Evolutionary conservation across 1,140 invertebrate genomes (phyloP).

Genomic region (Oedothorax gibbosus): DNA sequence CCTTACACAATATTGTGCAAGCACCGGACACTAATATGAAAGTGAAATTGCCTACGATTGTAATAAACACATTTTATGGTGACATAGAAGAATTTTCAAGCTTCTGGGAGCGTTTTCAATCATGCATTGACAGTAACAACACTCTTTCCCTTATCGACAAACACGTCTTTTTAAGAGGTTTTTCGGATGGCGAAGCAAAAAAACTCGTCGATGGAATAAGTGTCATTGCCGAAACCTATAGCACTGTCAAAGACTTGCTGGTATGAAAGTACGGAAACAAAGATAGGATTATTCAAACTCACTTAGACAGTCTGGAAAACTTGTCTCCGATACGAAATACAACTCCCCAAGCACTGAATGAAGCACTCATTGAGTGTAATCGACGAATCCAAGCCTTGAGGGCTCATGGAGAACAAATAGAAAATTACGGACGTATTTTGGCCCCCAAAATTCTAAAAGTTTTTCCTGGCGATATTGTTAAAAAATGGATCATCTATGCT

Average conservation of each 20-base stretch:
- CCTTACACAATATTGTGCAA: no score
- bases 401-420: slow-evolving; percentile 13
- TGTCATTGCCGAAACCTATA: no score
- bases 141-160: background rate
- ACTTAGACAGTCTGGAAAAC: slow-evolving; percentile 6
- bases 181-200: no score
- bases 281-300: slow-evolving; percentile 15
- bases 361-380: slow-evolving; percentile 10
- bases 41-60: background rate
- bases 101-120: background rate
- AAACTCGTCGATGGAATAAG: no score
- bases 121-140: background rate
- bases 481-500: no score
- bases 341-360: background rate
- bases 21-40: background rate
- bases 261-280: no score
- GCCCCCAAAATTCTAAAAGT: background rate
- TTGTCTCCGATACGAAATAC: no score
- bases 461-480: slow-evolving; percentile 34
- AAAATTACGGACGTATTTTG: background rate
- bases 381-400: slow-evolving; percentile 17
- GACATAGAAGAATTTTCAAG: background rate
- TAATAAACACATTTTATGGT: background rate
- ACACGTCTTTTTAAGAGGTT: no score
- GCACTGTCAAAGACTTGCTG: no score